Conservation (phyloP, 1,140 invertebrate species). For the Caenorhabditis inopinata region DNA sequence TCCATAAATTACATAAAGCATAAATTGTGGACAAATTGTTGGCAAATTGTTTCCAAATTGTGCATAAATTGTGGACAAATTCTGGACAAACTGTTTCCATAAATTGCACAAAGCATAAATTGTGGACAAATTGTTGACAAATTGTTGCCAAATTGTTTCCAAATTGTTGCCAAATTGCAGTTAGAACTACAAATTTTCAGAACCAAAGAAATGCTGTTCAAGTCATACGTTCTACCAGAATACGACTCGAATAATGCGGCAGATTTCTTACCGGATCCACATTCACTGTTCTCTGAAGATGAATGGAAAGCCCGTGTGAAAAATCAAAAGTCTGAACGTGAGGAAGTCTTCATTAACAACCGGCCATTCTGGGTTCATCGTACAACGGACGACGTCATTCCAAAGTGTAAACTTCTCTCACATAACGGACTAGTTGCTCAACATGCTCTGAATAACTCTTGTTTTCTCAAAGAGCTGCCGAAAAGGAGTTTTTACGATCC, state of each 20-base stretch:
- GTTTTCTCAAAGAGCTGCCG: not conserved
- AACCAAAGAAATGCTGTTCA: constrained; percentile 15
- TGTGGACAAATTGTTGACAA: no score
- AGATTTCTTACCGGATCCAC: not conserved
- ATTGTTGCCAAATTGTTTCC: no score
- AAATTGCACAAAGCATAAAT: no score
- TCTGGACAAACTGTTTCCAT: no score
- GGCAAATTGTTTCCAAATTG: no score
- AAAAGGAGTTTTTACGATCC: not conserved
- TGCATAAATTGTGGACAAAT: no score
- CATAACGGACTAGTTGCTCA: not conserved
- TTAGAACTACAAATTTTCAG: not conserved
- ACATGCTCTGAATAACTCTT: not conserved
- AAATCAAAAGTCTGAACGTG: not conserved
- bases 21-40: no score
- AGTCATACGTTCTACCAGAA: not conserved
- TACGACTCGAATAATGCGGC: not conserved
- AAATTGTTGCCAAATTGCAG: no score
- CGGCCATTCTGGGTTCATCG: constrained; percentile 18
- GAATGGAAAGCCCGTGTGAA: not conserved
- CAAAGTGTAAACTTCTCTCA: not conserved
- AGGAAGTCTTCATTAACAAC: not conserved
- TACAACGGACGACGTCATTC: not conserved
- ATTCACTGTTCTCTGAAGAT: not conserved
- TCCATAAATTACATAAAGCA: no score